phyloP scores from a whole-genome alignment of 2,113 vertebrate species.

The Vulpes vulpes region DNA sequence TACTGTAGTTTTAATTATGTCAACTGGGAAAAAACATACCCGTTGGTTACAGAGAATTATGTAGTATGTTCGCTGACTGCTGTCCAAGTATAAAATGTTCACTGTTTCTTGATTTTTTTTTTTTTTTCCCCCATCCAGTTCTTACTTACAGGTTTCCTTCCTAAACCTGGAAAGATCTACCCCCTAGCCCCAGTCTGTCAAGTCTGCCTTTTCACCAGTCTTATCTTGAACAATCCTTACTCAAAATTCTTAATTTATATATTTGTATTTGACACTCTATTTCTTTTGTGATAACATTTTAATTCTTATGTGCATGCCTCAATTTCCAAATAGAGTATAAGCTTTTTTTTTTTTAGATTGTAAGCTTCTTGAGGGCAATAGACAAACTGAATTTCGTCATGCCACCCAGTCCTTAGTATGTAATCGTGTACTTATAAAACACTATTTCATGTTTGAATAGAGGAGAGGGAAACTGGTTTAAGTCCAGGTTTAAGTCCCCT shows the following conservation, averaged over 20 bases:
- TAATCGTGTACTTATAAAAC: background rate
- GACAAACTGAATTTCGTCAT: background rate
- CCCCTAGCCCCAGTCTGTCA: background rate
- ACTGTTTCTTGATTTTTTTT: constrained; percentile 9
- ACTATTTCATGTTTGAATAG: background rate
- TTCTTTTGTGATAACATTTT: constrained; percentile 16
- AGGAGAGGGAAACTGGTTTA: background rate
- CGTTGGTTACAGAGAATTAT: background rate
- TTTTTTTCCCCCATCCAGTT: background rate
- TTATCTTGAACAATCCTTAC: background rate
- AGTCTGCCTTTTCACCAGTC: background rate
- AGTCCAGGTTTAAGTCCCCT: background rate
- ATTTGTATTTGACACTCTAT: background rate
- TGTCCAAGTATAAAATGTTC: background rate
- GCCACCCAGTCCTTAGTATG: background rate
- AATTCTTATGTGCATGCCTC: background rate
- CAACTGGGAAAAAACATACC: background rate
- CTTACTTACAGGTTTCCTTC: background rate
- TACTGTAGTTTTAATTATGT: background rate
- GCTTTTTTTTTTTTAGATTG: background rate
- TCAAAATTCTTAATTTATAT: background rate
- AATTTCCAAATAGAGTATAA: background rate
- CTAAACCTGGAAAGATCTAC: background rate
- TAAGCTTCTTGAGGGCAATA: background rate
- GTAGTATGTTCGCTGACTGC: background rate